Evolutionary conservation across 2,888 invertebrate species (phyloP), one percentile per base, ranked within the genome.

Genomic region (Leuctra nigra): DNA sequence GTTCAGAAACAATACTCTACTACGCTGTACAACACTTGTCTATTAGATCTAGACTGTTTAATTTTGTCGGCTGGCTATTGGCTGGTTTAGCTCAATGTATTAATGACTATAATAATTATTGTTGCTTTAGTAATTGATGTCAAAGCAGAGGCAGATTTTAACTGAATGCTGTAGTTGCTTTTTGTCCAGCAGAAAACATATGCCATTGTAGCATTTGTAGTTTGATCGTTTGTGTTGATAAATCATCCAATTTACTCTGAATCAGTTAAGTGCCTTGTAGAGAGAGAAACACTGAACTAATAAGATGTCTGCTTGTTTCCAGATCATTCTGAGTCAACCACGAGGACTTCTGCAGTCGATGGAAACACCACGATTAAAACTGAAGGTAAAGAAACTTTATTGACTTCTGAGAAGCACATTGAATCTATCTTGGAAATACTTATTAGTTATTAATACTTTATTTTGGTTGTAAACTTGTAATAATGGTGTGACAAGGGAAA

Each of bases 351-450:
- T 33, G 56, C 62, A 9, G 35, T 56, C 24, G 61, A 61, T 54
- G 66, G 63, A 18, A 64, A 60, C 46, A 61, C 61, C 44, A 60
- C 64, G 41, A 64, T 65, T 20, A 63, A 64, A 47, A 66, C 65
- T 56, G 67, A 68, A 65, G 68, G 68, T 67, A 61, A 50, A n/a
- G n/a, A n/a, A n/a, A n/a, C n/a, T n/a, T n/a, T n/a, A n/a, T n/a
- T n/a, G 58, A 57, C 33, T 6, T 33, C 11, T 9, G 11, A 9
- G 11, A 33, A 33, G 33, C 24, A 41, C 20, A 16, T 38, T 22
- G 18, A 29, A 57, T 29, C n/a, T n/a, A n/a, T n/a, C n/a, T n/a
- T n/a, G n/a, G n/a, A n/a, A n/a, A n/a, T n/a, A n/a, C n/a, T n/a
- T n/a, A n/a, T n/a, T n/a, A n/a, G n/a, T n/a, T n/a, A n/a, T n/a